Evolutionary conservation across 2,797 vertebrate genomes (phyloP).

Genomic region (Meriones psammophilus): DNA sequence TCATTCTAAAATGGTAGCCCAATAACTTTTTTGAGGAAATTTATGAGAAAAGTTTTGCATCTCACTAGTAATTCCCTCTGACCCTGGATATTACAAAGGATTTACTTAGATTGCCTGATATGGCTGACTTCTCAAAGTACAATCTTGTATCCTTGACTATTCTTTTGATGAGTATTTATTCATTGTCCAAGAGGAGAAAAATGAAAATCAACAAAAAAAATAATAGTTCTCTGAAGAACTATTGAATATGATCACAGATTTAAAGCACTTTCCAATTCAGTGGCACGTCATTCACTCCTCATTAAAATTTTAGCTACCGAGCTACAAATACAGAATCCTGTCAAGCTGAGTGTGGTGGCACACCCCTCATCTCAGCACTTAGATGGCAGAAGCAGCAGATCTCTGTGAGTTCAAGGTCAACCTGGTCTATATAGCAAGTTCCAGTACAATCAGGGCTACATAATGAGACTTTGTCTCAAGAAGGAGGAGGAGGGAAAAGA

Average conservation of each 20-base stretch:
- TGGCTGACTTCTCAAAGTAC: background rate
- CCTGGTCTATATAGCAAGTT: background rate
- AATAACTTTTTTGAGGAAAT: background rate
- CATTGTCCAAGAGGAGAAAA: conserved; percentile 43
- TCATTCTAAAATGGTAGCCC: background rate
- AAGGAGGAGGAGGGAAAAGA: accelerated
- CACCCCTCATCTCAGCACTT: background rate
- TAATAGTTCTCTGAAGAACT: conserved; percentile 5
- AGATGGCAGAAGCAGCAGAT: background rate
- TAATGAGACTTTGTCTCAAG: background rate
- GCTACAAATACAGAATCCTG: background rate
- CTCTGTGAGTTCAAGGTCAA: background rate
- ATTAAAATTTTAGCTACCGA: conserved; percentile 51
- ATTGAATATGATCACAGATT: conserved; percentile 25
- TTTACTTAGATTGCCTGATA: background rate
- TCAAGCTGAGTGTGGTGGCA: background rate
- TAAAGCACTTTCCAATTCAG: background rate
- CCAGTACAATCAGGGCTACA: background rate
- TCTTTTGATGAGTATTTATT: background rate
- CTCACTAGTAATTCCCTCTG: background rate
- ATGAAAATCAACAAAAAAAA: background rate
- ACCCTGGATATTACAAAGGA: background rate
- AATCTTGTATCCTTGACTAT: background rate
- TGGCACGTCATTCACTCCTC: background rate
- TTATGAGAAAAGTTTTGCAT: background rate